Percentiles rank a stretch among this genome's conserved stretches.
Evolutionary conservation across 2,888 invertebrate species (phyloP).

Genomic region (Heterodera filipjevi): DNA sequence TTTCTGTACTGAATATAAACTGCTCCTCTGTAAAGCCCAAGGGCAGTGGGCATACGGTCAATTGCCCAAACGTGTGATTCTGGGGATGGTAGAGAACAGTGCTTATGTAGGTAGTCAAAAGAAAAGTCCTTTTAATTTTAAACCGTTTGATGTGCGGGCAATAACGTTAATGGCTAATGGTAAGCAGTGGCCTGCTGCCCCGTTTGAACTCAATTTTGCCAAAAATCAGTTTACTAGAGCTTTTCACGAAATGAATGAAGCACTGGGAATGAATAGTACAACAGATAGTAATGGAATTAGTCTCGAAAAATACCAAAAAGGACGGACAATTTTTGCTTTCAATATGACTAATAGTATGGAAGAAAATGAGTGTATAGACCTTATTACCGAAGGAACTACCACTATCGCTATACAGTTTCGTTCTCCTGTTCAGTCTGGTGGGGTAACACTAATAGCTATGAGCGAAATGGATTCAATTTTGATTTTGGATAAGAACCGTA

Average conservation of each 20-base stretch:
- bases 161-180: background rate
- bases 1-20: no score
- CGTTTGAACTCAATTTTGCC: background rate
- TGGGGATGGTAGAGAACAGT: no score
- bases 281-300: constrained; percentile 11
- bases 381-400: constrained; percentile 10
- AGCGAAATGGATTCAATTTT: background rate
- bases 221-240: background rate
- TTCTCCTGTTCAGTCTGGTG: background rate
- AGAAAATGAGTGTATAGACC: constrained; percentile 6
- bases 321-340: background rate
- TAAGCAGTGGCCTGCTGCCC: background rate
- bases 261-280: background rate
- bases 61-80: no score
- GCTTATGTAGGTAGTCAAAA: no score
- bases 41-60: no score
- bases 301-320: background rate
- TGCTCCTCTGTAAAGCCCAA: no score
- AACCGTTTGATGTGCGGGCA: background rate
- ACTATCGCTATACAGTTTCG: background rate
- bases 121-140: background rate
- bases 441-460: background rate
- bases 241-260: constrained; percentile 8
- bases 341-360: constrained; percentile 17
- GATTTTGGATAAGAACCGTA: constrained; percentile 13